phyloP scores from a whole-genome alignment of 2,888 invertebrate species.

The Pristionchus japonicus region DNA sequence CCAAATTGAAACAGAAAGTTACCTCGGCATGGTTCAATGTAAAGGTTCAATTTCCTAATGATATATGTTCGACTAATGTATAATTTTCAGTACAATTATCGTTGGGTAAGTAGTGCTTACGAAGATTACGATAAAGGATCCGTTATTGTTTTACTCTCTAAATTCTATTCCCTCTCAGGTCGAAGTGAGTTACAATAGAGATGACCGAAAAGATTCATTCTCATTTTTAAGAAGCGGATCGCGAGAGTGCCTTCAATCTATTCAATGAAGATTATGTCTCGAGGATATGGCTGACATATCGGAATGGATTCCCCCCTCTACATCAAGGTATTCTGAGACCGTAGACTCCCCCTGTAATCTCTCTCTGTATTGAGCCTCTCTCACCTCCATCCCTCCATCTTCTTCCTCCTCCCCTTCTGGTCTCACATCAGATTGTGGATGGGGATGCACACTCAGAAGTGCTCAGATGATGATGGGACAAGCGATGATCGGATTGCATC shows the following conservation, averaged over 20 bases:
- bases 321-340: not conserved
- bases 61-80: too few species aligned
- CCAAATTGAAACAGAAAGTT: conserved; percentile 53
- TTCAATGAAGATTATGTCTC: conserved; percentile 65
- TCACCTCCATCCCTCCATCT: not conserved
- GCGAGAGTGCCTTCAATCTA: conserved; percentile 50
- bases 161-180: conserved; percentile 49
- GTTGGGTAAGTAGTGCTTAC: conserved; percentile 57
- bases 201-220: not conserved
- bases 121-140: conserved; percentile 55
- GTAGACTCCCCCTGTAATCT: not conserved
- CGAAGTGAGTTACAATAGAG: conserved; percentile 45
- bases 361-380: not conserved
- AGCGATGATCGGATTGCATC: conserved; percentile 86
- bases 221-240: conserved; percentile 24
- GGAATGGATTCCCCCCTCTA: conserved; percentile 76
- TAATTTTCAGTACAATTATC: conserved; percentile 44
- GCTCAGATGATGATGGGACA: conserved; percentile 94
- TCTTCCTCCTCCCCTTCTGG: conserved; percentile 49
- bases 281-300: conserved; percentile 82
- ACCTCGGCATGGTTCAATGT: conserved; percentile 61
- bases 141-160: conserved; percentile 54
- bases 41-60: conserved; percentile 49
- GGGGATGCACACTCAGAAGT: conserved; percentile 91
- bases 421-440: conserved; percentile 87